Evolutionary conservation across 2,888 invertebrate species (phyloP), one percentile per base, ranked within the genome.

Genomic region (Lycaena phlaeas): DNA sequence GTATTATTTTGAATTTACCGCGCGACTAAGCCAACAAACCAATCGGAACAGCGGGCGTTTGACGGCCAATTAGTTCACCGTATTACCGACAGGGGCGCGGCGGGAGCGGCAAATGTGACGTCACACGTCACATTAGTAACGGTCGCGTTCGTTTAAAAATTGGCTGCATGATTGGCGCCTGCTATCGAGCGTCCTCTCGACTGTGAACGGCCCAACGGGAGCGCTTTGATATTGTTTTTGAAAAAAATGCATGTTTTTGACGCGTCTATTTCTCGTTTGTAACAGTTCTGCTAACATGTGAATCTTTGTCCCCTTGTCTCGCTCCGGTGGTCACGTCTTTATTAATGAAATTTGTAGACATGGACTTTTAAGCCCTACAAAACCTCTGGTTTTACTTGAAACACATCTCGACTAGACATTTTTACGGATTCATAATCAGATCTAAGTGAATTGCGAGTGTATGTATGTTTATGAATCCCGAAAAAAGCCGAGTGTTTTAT

Each of bases 121-220:
- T 76, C 72, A 71, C 68, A 60, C 68, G 74, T 77, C 78, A 78
- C 72, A 81, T 79, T 79, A 78, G 71, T 72, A 63, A 79, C 70
- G 73, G 72, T 67, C 57, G 68, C 56, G 56, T 65, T 62, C 66
- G 78, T 78, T 79, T 78, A 66, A 69, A 76, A 76, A 70, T 75
- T 69, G 59, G 70, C 61, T 63, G 70, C 68, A 65, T 73, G 75
- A 78, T 78, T 72, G 78, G 72, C 61, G 63, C 63, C 64, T 72
- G 76, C 65, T 71, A 72, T 71, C 68, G 76, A 67, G 58, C 60
- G 63, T 50, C 52, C 57, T 52, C 50, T 62, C 61, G 57, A 36
- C 46, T 60, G 68, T 61, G 69, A 73, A 64, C 60, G 59, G 51
- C 27, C 42, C 40, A 42, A 40, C 38, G 38, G 42, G 14, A 26